phyloP scores from a whole-genome alignment of 2,113 vertebrate genomes.

The Geococcyx californianus region DNA sequence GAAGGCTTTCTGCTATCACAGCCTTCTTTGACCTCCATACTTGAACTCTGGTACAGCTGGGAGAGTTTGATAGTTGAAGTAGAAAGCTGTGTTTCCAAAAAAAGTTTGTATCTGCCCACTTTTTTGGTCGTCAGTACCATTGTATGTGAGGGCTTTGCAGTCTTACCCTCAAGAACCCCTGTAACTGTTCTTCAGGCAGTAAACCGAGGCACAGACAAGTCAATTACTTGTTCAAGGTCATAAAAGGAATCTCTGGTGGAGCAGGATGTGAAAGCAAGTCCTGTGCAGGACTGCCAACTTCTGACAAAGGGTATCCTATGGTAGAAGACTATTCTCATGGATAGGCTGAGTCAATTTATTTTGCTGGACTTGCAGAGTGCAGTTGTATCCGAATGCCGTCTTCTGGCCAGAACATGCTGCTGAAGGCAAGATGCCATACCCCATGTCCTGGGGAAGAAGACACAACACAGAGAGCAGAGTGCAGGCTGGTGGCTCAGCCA shows the following conservation, averaged over 20 bases:
- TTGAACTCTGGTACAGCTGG: not conserved
- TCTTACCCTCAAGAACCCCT: not conserved
- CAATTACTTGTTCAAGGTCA: slow-evolving; percentile 17
- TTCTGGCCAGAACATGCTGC: not conserved
- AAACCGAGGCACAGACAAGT: not conserved
- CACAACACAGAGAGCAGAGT: not conserved
- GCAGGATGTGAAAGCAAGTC: not conserved
- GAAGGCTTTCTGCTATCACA: not conserved
- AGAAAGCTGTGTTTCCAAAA: slow-evolving; percentile 23
- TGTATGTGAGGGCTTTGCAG: not conserved
- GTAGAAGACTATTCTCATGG: not conserved
- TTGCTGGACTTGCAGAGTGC: not conserved
- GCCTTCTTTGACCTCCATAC: not conserved
- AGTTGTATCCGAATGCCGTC: not conserved
- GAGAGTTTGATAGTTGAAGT: not conserved
- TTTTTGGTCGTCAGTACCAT: not conserved
- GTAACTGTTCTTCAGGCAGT: not conserved
- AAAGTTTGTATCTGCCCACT: not conserved
- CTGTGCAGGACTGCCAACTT: not conserved
- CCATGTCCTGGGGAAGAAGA: not conserved
- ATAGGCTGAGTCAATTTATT: not conserved
- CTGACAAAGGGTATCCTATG: not conserved
- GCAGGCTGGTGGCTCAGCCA: not conserved
- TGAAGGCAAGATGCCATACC: not conserved
- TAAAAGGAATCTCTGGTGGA: not conserved